phyloP scores from a whole-genome alignment of 1,140 invertebrate species.

The Drosophila truncata region DNA sequence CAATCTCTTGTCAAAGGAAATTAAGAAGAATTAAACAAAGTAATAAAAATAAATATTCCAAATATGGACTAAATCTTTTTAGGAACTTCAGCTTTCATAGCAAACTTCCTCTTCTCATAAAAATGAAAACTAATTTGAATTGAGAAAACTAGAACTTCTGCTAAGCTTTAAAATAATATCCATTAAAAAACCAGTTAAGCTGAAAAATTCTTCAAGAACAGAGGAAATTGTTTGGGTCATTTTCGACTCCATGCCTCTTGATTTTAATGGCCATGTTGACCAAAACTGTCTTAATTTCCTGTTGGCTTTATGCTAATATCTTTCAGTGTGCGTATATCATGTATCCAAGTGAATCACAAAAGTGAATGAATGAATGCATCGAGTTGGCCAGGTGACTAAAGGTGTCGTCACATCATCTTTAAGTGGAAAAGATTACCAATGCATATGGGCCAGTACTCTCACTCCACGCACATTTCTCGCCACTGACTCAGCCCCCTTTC shows the following conservation, averaged over 20 bases:
- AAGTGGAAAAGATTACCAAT: constrained; percentile 28
- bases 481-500: constrained; percentile 36
- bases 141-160: not conserved
- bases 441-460: constrained; percentile 20
- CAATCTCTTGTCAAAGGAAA: constrained; percentile 5
- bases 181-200: not conserved
- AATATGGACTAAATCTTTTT: not conserved
- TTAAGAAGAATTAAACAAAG: not conserved
- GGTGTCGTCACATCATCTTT: constrained; percentile 27
- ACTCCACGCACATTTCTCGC: constrained; percentile 37
- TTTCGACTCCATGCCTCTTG: constrained; percentile 1
- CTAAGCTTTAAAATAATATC: not conserved
- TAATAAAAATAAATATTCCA: not conserved
- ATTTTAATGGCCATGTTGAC: constrained; percentile 17
- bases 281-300: constrained; percentile 38
- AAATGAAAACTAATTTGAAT: not conserved
- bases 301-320: constrained; percentile 5
- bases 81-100: not conserved
- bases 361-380: constrained; percentile 5
- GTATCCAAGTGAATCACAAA: constrained; percentile 13
- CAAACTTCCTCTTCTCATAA: constrained; percentile 1
- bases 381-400: constrained; percentile 3
- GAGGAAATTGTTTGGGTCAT: constrained; percentile 18
- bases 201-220: not conserved
- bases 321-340: too few species aligned